Conservation (phyloP, 2,888 invertebrate genomes). For the Cantharis rufa region DNA sequence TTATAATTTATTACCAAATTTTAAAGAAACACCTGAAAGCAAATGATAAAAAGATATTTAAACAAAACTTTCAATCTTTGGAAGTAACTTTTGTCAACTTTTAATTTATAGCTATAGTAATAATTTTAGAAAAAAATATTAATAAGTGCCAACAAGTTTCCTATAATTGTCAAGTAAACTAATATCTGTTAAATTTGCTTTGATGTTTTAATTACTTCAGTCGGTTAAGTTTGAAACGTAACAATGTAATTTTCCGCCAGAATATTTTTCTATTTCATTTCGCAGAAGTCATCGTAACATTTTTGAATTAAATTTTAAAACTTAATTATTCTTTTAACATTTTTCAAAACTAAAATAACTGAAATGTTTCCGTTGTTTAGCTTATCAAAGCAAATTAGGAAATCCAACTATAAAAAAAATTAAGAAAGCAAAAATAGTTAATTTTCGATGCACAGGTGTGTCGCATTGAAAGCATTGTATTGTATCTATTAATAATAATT, state of each 20-base stretch:
- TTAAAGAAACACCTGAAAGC: not conserved
- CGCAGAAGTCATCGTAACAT: not conserved
- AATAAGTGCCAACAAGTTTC: not conserved
- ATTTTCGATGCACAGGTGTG: too few species aligned
- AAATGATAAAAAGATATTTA: not conserved
- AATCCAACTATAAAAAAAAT: too few species aligned
- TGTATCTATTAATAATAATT: too few species aligned
- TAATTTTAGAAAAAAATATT: not conserved
- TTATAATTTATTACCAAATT: not conserved
- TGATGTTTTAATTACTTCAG: slow-evolving; percentile 3
- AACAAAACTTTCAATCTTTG: not conserved
- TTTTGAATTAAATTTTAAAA: not conserved
- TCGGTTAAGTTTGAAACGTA: slow-evolving; percentile 1
- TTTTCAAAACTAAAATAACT: not conserved
- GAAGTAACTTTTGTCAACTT: not conserved
- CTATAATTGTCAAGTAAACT: not conserved
- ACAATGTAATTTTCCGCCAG: slow-evolving; percentile 3
- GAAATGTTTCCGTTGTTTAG: too few species aligned
- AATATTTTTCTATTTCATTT: not conserved
- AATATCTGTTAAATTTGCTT: slow-evolving; percentile 4
- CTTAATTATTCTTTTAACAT: not conserved
- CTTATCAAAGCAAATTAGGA: too few species aligned
- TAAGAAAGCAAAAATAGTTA: too few species aligned
- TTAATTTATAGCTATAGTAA: not conserved
- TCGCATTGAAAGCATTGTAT: too few species aligned